Conservation (phyloP, 92 coral and sea anemone species). For the Bergia puertoricense region DNA sequence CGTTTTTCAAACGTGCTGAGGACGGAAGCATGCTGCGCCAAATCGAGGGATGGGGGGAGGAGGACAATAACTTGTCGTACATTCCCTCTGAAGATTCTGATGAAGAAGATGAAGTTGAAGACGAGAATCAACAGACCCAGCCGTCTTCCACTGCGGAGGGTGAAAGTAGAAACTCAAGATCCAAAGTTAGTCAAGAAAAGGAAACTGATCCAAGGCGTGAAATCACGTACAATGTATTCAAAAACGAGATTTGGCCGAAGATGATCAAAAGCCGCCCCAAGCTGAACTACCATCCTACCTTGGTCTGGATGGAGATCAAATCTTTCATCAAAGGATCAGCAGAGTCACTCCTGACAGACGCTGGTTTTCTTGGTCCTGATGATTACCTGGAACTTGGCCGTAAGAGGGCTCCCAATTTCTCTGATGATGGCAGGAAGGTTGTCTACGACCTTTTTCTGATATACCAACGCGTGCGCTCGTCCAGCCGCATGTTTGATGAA, state of each 20-base stretch:
- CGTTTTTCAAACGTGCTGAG: constrained; percentile 73
- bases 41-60: constrained; percentile 96
- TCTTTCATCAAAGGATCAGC: constrained; percentile 97
- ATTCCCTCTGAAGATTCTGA: constrained; percentile 72
- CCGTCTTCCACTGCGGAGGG: constrained; percentile 37
- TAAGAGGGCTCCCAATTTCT: constrained; percentile 90
- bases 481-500: constrained; percentile 86
- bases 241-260: constrained; percentile 84
- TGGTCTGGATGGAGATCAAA: constrained; percentile 97
- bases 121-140: constrained; percentile 53
- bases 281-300: constrained; percentile 84
- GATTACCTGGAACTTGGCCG: constrained; percentile 83
- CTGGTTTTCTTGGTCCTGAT: constrained; percentile 70
- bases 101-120: constrained; percentile 70
- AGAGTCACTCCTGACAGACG: constrained; percentile 72
- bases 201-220: constrained; percentile 80
- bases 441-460: constrained; percentile 69
- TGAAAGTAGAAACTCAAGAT: constrained; percentile 11
- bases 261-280: constrained; percentile 70
- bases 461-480: constrained; percentile 66
- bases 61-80: constrained; percentile 70
- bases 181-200: background rate
- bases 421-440: constrained; percentile 76
- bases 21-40: constrained; percentile 79
- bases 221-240: constrained; percentile 87